A percentile compares a stretch with the other conserved stretches of the same genome.
Conservation (phyloP, 2,888 invertebrate genomes). For the Polydrusus cervinus region DNA sequence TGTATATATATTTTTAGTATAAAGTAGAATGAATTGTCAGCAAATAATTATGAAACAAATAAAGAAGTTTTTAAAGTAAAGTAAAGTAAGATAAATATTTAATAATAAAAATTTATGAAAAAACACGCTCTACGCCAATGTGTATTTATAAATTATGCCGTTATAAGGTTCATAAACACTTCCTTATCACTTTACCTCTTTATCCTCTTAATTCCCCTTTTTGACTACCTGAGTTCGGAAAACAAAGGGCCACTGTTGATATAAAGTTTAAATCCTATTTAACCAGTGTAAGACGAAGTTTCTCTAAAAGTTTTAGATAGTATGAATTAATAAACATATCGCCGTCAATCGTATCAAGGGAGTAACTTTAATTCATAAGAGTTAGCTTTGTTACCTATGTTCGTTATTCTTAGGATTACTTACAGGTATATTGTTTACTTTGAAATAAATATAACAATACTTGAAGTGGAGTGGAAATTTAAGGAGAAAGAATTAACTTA, state of each 20-base stretch:
- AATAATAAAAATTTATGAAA: too few species aligned
- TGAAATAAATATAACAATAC: too few species aligned
- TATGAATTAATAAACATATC: slow-evolving; percentile 2
- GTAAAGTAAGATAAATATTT: too few species aligned
- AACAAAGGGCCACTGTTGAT: slow-evolving; percentile 2
- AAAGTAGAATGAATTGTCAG: too few species aligned
- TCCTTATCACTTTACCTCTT: background rate
- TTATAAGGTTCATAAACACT: background rate
- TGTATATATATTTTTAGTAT: too few species aligned
- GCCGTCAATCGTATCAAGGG: background rate
- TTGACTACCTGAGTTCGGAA: background rate
- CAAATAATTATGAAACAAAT: too few species aligned
- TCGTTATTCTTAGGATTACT: background rate
- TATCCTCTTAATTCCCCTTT: background rate
- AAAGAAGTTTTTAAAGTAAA: too few species aligned
- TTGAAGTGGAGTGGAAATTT: too few species aligned
- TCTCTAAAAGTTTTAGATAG: slow-evolving; percentile 1
- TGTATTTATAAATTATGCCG: background rate
- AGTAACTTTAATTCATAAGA: background rate
- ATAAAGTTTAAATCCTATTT: slow-evolving; percentile 5
- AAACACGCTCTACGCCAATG: background rate
- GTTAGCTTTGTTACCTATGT: background rate
- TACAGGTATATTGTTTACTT: too few species aligned
- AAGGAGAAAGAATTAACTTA: too few species aligned
- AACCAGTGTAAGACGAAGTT: background rate